Conservation (phyloP, 2,888 invertebrate genomes). For the Clunio marinus region DNA sequence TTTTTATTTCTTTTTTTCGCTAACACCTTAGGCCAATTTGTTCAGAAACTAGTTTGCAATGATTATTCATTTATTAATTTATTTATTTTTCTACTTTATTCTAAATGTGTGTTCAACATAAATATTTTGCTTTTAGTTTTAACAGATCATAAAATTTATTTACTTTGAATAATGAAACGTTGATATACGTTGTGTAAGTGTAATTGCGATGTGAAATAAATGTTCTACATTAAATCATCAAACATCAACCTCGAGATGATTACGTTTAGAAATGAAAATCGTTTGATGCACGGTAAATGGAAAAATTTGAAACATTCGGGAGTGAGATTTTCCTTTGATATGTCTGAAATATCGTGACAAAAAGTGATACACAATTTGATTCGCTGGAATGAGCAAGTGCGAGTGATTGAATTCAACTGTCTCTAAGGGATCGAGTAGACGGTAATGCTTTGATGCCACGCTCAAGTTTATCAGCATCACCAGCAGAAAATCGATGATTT, state of each 20-base stretch:
- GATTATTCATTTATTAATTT: no score
- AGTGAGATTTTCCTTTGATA: conserved; percentile 15
- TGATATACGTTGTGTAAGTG: no score
- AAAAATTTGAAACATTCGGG: not conserved
- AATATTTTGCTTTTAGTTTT: not conserved
- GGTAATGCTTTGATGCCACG: conserved; percentile 54
- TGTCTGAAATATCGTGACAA: not conserved
- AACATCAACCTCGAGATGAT: no score
- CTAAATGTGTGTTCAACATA: not conserved
- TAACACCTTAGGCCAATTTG: conserved; percentile 31
- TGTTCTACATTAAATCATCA: no score
- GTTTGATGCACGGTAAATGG: not conserved
- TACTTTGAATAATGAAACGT: no score
- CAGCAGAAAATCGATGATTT: conserved; percentile 64
- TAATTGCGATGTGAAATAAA: no score
- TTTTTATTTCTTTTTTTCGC: not conserved
- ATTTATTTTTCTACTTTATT: no score
- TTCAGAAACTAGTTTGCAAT: conserved; percentile 22
- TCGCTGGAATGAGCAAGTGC: not conserved
- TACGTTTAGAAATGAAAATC: not conserved
- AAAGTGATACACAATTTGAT: not conserved
- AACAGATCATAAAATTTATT: conserved; percentile 1
- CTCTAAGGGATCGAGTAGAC: conserved; percentile 63
- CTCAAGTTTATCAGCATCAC: conserved; percentile 62
- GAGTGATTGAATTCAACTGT: conserved; percentile 49